Evolutionary conservation across 2,888 invertebrate genomes (phyloP).

Genomic region (Tiliacea citrago): DNA sequence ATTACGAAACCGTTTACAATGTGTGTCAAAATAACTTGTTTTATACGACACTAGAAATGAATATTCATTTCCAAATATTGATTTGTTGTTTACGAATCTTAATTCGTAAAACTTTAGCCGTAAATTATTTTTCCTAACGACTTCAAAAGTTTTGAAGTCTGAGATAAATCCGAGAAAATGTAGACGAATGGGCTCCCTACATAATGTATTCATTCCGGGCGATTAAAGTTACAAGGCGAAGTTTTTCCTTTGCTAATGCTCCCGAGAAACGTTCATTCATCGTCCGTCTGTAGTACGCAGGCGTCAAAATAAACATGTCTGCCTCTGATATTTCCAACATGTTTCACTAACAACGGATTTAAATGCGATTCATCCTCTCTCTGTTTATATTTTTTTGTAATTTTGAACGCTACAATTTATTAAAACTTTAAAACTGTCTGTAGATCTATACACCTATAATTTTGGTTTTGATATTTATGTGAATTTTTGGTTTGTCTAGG

Average conservation of each 20-base stretch:
- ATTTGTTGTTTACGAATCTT: constrained; percentile 38
- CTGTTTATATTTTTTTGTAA: constrained; percentile 14
- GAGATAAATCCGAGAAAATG: constrained; percentile 42
- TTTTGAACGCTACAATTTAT: constrained; percentile 1
- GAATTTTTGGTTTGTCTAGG: no score
- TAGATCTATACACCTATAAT: neutral
- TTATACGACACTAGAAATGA: constrained; percentile 18
- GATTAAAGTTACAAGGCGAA: constrained; percentile 48
- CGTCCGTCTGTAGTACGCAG: constrained; percentile 49
- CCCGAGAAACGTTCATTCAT: constrained; percentile 54
- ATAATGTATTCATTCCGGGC: constrained; percentile 41
- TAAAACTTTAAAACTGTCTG: neutral
- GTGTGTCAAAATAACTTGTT: constrained; percentile 36
- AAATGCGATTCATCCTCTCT: constrained; percentile 27
- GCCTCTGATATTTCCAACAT: constrained; percentile 48
- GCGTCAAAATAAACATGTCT: constrained; percentile 62
- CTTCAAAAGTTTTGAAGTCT: constrained; percentile 52
- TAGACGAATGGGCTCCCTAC: constrained; percentile 52
- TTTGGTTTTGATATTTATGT: neutral
- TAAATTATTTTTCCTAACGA: constrained; percentile 51
- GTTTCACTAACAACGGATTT: constrained; percentile 35
- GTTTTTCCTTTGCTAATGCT: constrained; percentile 58
- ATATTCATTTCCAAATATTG: constrained; percentile 32
- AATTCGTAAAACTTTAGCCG: constrained; percentile 24
- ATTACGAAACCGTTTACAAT: constrained; percentile 31